phyloP scores from a whole-genome alignment of 1,140 invertebrate species.

The Hypsibius dujardini region DNA sequence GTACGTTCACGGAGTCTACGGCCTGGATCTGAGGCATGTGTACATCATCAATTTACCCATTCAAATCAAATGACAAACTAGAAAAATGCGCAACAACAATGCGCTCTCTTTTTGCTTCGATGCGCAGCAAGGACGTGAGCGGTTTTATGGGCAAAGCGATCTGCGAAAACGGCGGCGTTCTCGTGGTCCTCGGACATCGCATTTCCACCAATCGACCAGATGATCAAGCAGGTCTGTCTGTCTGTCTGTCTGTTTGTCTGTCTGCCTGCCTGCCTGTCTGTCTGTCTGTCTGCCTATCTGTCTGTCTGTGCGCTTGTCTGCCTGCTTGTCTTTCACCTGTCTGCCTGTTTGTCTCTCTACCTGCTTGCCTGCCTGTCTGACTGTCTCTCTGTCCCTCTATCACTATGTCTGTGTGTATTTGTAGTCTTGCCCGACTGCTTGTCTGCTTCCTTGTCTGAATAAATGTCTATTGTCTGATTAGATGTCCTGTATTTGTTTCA shows the following conservation, averaged over 20 bases:
- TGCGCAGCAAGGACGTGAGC: conserved; percentile 3
- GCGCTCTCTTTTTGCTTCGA: neutral
- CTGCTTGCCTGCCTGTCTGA: no score
- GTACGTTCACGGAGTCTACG: conserved; percentile 14
- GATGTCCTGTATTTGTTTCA: neutral
- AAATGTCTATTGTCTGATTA: neutral
- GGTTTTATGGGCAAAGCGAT: neutral
- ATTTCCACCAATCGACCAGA: conserved; percentile 6
- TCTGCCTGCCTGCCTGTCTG: neutral
- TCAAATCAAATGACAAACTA: neutral
- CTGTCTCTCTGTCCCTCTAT: no score
- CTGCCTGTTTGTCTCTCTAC: neutral
- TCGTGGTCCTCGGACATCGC: neutral
- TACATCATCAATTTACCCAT: neutral
- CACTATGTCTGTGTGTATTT: neutral
- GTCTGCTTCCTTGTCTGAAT: neutral
- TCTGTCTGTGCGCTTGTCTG: neutral
- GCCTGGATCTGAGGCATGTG: neutral
- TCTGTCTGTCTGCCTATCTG: neutral
- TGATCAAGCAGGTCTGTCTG: conserved; percentile 1
- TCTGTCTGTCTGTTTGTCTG: neutral
- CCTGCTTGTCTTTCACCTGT: neutral
- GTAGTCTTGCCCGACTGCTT: neutral
- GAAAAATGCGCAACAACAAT: neutral
- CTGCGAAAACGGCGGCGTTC: conserved; percentile 13